These are phyloP conservation scores for Epicauta chinensis DNA, from an alignment of 1,140 invertebrate genomes.

Conservation along the genomic window DNA sequence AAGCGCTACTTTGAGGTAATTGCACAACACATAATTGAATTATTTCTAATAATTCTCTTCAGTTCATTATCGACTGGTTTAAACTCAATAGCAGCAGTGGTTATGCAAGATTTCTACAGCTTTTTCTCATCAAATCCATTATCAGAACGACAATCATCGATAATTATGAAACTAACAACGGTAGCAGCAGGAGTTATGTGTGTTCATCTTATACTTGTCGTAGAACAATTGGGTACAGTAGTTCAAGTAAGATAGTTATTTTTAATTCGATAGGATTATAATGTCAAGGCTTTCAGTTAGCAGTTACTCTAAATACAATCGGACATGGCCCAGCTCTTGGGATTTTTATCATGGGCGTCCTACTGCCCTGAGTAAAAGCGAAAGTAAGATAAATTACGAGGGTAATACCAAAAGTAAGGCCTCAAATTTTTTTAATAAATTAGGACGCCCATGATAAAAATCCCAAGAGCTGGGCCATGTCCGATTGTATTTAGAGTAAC, in stretches of 20 bases:
- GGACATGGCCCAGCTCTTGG: slow-evolving; percentile 70
- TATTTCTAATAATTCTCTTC: not conserved
- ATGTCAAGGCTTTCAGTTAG: slow-evolving; percentile 44
- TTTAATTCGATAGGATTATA: not conserved
- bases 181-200: slow-evolving; percentile 60
- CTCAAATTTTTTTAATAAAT: too few species aligned
- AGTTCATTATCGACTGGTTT: slow-evolving; percentile 89
- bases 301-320: slow-evolving; percentile 60
- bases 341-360: slow-evolving; percentile 73
- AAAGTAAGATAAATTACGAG: slow-evolving; percentile 48
- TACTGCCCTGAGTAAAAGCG: slow-evolving; percentile 72
- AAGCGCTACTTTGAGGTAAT: slow-evolving; percentile 51
- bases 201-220: slow-evolving; percentile 61
- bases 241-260: slow-evolving; percentile 47
- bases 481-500: slow-evolving; percentile 62
- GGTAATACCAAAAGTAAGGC: too few species aligned
- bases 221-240: slow-evolving; percentile 66
- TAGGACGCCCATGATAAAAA: slow-evolving; percentile 76
- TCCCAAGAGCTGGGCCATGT: slow-evolving; percentile 67
- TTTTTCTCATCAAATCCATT: slow-evolving; percentile 55
- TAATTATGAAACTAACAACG: slow-evolving; percentile 63
- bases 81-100: slow-evolving; percentile 86
- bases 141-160: slow-evolving; percentile 54
- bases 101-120: slow-evolving; percentile 75
- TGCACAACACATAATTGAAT: too few species aligned